Conservation (phyloP, 2,888 invertebrate genomes). For the Cyaniris semiargus region DNA sequence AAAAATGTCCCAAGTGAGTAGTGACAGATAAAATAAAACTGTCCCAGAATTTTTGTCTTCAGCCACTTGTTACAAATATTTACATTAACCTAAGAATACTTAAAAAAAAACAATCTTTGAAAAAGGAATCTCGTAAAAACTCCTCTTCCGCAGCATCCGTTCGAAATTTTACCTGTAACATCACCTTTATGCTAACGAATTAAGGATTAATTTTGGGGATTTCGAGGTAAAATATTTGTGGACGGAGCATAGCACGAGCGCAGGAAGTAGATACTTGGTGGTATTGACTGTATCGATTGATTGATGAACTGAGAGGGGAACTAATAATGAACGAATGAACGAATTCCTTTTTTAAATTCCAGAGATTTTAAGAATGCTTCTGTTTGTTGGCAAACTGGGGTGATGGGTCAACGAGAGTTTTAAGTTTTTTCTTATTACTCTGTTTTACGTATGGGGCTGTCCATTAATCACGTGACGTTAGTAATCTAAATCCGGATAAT, state of each 20-base stretch:
- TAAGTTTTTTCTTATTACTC: neutral
- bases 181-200: neutral
- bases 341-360: constrained; percentile 20
- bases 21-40: neutral
- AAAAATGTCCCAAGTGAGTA: too few relatives aligned
- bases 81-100: neutral
- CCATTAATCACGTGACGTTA: neutral
- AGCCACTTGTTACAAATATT: constrained; percentile 1
- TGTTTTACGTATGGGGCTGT: neutral
- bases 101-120: neutral
- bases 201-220: neutral
- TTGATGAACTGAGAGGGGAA: constrained; percentile 44
- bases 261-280: constrained; percentile 37
- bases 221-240: neutral
- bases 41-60: neutral
- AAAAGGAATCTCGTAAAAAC: constrained; percentile 35
- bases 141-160: constrained; percentile 36
- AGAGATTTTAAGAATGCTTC: constrained; percentile 1
- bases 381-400: constrained; percentile 7
- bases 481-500: too few relatives aligned
- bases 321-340: constrained; percentile 13
- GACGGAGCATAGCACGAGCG: constrained; percentile 39
- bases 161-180: neutral
- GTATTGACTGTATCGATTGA: constrained; percentile 44
- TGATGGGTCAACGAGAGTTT: constrained; percentile 5